phyloP scores from a whole-genome alignment of 2,888 invertebrate genomes.

The Tribolium freemani region DNA sequence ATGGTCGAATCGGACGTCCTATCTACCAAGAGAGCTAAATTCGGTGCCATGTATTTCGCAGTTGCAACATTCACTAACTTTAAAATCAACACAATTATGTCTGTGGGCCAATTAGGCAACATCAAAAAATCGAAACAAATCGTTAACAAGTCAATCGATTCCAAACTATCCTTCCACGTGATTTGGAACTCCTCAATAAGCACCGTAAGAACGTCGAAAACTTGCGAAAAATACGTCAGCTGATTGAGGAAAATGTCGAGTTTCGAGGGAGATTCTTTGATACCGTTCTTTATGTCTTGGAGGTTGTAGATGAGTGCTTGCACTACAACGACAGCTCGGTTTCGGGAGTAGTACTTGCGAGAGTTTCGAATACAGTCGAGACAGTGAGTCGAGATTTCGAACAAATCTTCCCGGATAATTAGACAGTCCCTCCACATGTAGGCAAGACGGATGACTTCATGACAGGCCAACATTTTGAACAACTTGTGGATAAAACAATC shows the following conservation, averaged over 20 bases:
- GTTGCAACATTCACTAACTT: conserved; percentile 79
- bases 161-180: conserved; percentile 83
- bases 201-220: conserved; percentile 76
- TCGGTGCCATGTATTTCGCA: conserved; percentile 82
- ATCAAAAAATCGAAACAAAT: conserved; percentile 71
- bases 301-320: conserved; percentile 75
- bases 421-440: conserved; percentile 59
- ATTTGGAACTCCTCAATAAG: conserved; percentile 79
- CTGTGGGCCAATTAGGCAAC: conserved; percentile 69
- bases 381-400: conserved; percentile 62
- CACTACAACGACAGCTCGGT: conserved; percentile 75
- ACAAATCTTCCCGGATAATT: conserved; percentile 47
- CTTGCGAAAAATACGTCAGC: conserved; percentile 72
- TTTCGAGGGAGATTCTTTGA: conserved; percentile 52
- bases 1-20: conserved; percentile 74
- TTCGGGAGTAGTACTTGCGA: conserved; percentile 72
- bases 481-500: conserved; percentile 75
- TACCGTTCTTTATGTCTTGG: conserved; percentile 68
- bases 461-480: conserved; percentile 73
- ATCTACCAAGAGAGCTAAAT: conserved; percentile 81
- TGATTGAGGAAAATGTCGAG: conserved; percentile 52
- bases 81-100: conserved; percentile 81
- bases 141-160: conserved; percentile 77
- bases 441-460: conserved; percentile 65
- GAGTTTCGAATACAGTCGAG: conserved; percentile 70